Conservation (phyloP, 1,140 invertebrate species). For the Capitella teleta region DNA sequence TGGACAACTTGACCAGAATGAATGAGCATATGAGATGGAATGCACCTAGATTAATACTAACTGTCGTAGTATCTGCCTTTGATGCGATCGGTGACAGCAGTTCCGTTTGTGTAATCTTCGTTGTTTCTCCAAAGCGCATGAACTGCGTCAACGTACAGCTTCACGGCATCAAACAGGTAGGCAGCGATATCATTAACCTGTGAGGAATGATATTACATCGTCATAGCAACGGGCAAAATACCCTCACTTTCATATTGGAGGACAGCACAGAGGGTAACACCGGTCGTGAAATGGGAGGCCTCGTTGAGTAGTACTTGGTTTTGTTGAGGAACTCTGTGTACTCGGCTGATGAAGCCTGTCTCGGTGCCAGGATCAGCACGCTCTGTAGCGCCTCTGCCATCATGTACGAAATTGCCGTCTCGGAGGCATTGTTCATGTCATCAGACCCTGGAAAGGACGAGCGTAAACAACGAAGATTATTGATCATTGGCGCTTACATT, state of each 20-base stretch:
- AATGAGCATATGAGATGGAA: neutral
- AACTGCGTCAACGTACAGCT: conserved; percentile 76
- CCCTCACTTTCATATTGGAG: neutral
- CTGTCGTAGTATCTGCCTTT: conserved; percentile 55
- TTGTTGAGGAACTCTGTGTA: neutral
- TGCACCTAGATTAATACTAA: conserved; percentile 43
- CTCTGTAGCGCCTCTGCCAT: no score
- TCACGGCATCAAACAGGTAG: conserved; percentile 90
- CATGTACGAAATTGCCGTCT: neutral
- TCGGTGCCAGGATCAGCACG: neutral
- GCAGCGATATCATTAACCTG: conserved; percentile 84
- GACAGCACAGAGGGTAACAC: neutral
- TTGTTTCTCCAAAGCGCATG: conserved; percentile 57
- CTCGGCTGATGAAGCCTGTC: neutral
- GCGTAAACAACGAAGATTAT: neutral
- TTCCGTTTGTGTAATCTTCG: conserved; percentile 49
- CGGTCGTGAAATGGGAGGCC: neutral
- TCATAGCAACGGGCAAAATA: neutral
- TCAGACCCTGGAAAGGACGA: neutral
- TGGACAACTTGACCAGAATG: neutral
- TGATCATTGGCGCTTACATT: conserved; percentile 2
- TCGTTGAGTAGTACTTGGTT: neutral
- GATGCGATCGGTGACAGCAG: conserved; percentile 54
- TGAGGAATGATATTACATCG: neutral
- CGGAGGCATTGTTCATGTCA: neutral